Evolutionary conservation across 1,140 invertebrate genomes (phyloP), one percentile per base, ranked within the genome.

Genomic region (Orussus abietinus): DNA sequence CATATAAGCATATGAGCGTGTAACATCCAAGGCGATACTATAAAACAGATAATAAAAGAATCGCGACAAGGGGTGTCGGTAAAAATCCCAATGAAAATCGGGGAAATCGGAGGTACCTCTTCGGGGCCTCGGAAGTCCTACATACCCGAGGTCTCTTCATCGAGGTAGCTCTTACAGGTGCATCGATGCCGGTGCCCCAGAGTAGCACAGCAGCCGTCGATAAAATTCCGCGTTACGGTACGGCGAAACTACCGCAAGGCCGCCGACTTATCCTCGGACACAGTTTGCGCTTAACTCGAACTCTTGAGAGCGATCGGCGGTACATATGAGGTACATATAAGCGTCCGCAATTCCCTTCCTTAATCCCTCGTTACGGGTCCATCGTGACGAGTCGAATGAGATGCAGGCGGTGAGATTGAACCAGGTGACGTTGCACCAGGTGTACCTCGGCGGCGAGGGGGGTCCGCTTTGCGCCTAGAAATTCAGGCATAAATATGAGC

Each of bases 171-270:
- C n/a, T n/a, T n/a, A n/a, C n/a, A n/a, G n/a, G n/a, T n/a, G n/a
- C n/a, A n/a, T n/a, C n/a, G n/a, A n/a, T n/a, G n/a, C n/a, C n/a
- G n/a, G n/a, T n/a, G n/a, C n/a, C n/a, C n/a, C 41, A 38, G 32
- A 45, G 44, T 43, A 47, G 26, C 39, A 47, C 50, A 43, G 53
- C 55, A 51, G 53, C 37, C 54, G 48, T 45, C 59, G 51, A 65
- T 66, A 58, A 64, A 59, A 62, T 66, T 64, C 61, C 55, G 54
- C 62, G 57, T 65, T 69, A 68, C 64, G 64, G 63, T 69, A 67
- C 57, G 56, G 60, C 56, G 57, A 60, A 69, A 69, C 63, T 65
- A 67, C 65, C 65, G 66, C 66, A 69, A 69, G 59, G 52, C 56
- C 53, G 47, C 37, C 48, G 54, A 55, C 57, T 55, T 64, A 48